phyloP scores from a whole-genome alignment of 2,797 vertebrate species.

The Moxostoma hubbsi region DNA sequence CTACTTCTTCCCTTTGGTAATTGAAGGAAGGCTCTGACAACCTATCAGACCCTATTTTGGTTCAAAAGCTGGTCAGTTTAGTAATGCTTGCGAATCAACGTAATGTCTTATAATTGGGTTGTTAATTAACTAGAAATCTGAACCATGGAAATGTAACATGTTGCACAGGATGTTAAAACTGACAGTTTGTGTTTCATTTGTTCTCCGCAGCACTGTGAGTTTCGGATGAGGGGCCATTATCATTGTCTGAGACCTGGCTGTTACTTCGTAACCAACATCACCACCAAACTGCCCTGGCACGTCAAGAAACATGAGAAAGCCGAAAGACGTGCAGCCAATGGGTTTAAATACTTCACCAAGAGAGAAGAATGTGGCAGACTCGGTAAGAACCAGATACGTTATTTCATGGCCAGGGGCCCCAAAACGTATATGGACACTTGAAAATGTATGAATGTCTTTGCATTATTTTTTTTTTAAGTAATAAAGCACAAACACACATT shows the following conservation, averaged over 20 bases:
- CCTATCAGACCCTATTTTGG: constrained; percentile 41
- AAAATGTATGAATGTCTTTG: no score
- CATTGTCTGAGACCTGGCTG: constrained; percentile 95
- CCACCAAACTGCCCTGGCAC: constrained; percentile 99
- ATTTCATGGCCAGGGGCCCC: no score
- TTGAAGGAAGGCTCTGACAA: constrained; percentile 31
- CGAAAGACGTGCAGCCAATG: constrained; percentile 94
- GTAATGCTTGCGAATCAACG: constrained; percentile 30
- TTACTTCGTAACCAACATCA: constrained; percentile 98
- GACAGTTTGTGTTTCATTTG: constrained; percentile 39
- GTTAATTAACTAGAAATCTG: not conserved
- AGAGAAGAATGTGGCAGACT: constrained; percentile 94
- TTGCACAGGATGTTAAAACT: not conserved
- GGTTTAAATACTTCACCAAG: constrained; percentile 99
- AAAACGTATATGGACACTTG: no score
- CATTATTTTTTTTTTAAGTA: no score
- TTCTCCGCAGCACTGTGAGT: constrained; percentile 90
- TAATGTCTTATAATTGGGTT: constrained; percentile 27
- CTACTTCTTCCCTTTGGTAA: constrained; percentile 28
- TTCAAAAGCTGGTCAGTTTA: constrained; percentile 34
- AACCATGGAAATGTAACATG: not conserved
- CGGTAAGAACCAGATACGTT: constrained; percentile 75
- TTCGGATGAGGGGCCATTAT: constrained; percentile 98
- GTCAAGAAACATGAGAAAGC: constrained; percentile 98
- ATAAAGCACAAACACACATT: no score